Base-by-base conservation (phyloP, 35 echinoderm and acorn worm species). In the Strongylocentrotus purpuratus region DNA sequence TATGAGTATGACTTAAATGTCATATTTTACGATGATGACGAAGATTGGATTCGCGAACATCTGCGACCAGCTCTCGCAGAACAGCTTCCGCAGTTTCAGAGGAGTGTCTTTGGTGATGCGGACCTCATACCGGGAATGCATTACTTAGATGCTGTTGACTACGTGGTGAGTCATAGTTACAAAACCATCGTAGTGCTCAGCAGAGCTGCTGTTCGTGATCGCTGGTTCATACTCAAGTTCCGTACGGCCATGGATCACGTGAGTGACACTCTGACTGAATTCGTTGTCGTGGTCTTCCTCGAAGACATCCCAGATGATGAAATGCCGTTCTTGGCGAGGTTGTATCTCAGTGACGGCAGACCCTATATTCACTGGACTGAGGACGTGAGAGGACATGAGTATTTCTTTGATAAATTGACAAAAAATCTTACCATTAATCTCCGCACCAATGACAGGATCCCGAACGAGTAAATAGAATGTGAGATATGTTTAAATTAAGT, bases 181-280 rank as follows among this genome's bases (percentile, higher is more conserved):
- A 89, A 89, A 6, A 46, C 45, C 33, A 28, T 89, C 32, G 14
- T 89, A 18, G 15, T 89, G 3, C 32, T 89, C 87, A 89, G 87
- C 87, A 46, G 33, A 17, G 45, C 14, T 17, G 87, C 87, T 10
- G 33, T 89, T 28, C 32, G 45, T 15, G 45, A 89, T 46, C 87
- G 45, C 0, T 45, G 32, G 87, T 89, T 89, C 11, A 33, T 89
- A 45, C 87, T 89, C 33, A 89, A 89, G 33, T 89, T 89, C 87
- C 87, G 87, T 45, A 89, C 45, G 4, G 87, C 87, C 31, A 33
- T 89, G 87, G 87, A 89, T 32, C 87, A 89, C 25, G 87, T 89
- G 2, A 89, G 45, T 41, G 87, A 89, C 13, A 46, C 45, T 9
- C 87, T 18, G 87, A 89, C 45, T 17, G 87, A 89, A 20, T 45